phyloP scores from a whole-genome alignment of 2,113 vertebrate species.

The Heliornis fulica region DNA sequence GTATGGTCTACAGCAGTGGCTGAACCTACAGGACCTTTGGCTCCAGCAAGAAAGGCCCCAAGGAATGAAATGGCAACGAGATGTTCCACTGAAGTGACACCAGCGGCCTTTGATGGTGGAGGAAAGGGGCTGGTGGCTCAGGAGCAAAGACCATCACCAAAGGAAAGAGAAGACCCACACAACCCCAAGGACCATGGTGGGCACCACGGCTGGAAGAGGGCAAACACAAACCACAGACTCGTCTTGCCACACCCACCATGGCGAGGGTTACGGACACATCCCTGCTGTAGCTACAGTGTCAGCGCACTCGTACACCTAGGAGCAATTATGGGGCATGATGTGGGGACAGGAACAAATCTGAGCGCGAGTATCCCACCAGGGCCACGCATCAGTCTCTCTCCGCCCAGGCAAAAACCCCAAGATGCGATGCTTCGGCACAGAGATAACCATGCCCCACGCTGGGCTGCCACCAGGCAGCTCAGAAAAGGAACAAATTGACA shows the following conservation, averaged over 20 bases:
- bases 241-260: rapidly evolving
- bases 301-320: background rate
- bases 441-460: conserved; percentile 19
- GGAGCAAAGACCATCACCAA: background rate
- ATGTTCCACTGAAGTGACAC: background rate
- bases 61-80: background rate
- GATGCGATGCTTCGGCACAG: background rate
- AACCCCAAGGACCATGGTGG: rapidly evolving
- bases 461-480: conserved; percentile 50
- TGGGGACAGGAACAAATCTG: conserved; percentile 4
- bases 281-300: background rate
- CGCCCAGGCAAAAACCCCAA: conserved; percentile 29
- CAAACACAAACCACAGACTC: background rate
- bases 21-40: background rate
- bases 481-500: conserved; percentile 64
- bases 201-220: rapidly evolving
- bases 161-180: background rate
- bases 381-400: conserved; percentile 40
- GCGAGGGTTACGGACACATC: background rate
- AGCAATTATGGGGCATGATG: background rate
- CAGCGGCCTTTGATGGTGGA: background rate
- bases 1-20: background rate
- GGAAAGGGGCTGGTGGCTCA: background rate
- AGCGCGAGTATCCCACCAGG: conserved; percentile 20
- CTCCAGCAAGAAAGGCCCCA: background rate